phyloP scores from a whole-genome alignment of 2,113 vertebrate genomes.

The Micronycteris hirsuta region DNA sequence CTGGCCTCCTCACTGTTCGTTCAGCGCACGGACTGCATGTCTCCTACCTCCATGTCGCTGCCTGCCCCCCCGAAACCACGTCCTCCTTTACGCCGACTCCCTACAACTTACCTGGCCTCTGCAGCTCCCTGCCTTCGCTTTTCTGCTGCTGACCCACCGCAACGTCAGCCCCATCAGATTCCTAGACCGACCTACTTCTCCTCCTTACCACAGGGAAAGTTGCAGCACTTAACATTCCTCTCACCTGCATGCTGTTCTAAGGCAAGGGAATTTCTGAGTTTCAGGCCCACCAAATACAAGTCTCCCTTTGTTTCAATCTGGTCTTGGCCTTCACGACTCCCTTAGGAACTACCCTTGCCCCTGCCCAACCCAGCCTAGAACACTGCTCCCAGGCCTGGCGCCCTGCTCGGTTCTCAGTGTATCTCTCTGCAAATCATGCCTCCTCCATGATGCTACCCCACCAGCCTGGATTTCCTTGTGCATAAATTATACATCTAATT shows the following conservation, averaged over 20 bases:
- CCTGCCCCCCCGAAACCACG: not conserved
- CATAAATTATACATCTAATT: not conserved
- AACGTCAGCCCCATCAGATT: not conserved
- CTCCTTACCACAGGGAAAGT: not conserved
- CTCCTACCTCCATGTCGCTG: not conserved
- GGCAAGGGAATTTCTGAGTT: not conserved
- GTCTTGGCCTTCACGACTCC: not conserved
- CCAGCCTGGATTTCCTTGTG: not conserved
- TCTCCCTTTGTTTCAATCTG: not conserved
- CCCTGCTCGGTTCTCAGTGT: not conserved
- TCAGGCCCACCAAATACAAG: not conserved
- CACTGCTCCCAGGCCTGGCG: not conserved
- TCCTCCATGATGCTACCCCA: not conserved
- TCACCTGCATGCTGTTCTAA: not conserved
- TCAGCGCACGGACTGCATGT: too few species aligned
- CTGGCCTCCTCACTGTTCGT: not conserved
- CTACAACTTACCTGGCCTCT: not conserved
- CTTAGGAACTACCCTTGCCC: not conserved
- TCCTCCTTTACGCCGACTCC: too few species aligned
- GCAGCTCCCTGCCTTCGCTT: not conserved
- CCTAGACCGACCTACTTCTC: not conserved
- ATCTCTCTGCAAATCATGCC: not conserved
- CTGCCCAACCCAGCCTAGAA: not conserved
- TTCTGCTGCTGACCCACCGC: not conserved
- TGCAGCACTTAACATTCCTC: not conserved